Percentiles rank a stretch among this genome's conserved stretches.
phyloP scores from a whole-genome alignment of 2,888 invertebrate species.

The Strigamia maritima region DNA sequence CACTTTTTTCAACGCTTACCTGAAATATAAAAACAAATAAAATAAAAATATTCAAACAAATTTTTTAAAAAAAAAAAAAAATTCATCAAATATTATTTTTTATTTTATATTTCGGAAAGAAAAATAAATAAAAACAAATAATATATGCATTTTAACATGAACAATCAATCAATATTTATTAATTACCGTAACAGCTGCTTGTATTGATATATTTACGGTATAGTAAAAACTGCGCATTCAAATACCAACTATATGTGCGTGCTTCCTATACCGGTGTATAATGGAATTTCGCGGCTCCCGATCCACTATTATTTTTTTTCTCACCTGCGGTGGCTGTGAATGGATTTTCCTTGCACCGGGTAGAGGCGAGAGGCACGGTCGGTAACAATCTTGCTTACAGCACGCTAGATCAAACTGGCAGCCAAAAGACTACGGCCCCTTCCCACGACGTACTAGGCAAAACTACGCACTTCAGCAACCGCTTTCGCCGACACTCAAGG shows the following conservation, averaged over 20 bases:
- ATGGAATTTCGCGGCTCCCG: neutral
- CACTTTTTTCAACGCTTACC: constrained; percentile 35
- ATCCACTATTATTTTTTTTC: neutral
- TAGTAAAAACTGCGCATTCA: neutral
- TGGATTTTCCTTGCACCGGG: neutral
- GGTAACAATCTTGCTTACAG: neutral
- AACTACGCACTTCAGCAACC: neutral
- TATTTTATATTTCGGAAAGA: too few species aligned
- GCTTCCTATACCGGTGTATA: neutral
- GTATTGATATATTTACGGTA: neutral
- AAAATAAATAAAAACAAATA: too few species aligned
- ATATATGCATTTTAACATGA: too few species aligned
- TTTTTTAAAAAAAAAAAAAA: neutral
- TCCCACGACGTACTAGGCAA: neutral
- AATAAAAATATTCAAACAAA: neutral
- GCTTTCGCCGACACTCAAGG: constrained; percentile 15
- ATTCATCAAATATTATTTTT: neutral
- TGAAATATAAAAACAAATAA: neutral
- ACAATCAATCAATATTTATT: too few species aligned
- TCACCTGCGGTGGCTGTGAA: neutral
- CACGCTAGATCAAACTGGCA: neutral
- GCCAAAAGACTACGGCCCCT: neutral
- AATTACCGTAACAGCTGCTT: too few species aligned
- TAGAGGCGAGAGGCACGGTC: constrained; percentile 31
- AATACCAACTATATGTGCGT: neutral